Base-by-base conservation (phyloP, 2,113 vertebrate species). In the Vulpes vulpes region DNA sequence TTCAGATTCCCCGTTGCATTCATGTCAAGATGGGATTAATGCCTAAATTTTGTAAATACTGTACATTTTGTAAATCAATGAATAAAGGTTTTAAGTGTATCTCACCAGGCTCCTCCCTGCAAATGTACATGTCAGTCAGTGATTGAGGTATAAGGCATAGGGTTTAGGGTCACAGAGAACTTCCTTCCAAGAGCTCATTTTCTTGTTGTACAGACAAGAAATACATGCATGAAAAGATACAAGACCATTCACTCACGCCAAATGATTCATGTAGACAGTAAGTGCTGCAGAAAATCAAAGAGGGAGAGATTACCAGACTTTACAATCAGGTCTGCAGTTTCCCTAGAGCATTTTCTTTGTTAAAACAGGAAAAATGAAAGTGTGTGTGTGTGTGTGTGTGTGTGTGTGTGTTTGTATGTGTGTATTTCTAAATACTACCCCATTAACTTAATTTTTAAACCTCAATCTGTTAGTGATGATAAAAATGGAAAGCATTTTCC, bases 61-160 rank as follows among this genome's bases (percentile, higher is more conserved):
- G 97, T 98, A 98, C 23, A 98, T 96, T 97, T 97, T 98, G 98
- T 98, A 98, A 97, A 98, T 98, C 88, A 95, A 82, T 91, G 65
- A 98, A 98, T 98, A 98, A 98, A 98, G 53, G 55, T 93, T 98
- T 98, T 98, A 97, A 97, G 92, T 96, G 97, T 97, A 97, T 91
- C 69, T 91, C 65, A 82, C 71, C 14, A 3, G 92, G 6, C 89
- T 97, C 67, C 78, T 96, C 27, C 74, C 19, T 98, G 17, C 59
- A 95, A 85, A 84, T 89, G 55, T 16, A 10, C 10, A 20, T 74
- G 62, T 62, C 78, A 90, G 7, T 91, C 82, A 83, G 12, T 83
- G 65, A 82, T 81, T 82, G 67, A 38, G 35, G 19, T 67, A 20
- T n/a, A 73, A 88, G 59, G 19, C 17, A 30, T 14, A 90, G n/a